Conservation (phyloP, 37 sponge, comb jelly and placozoan genomes). For the Beroe forskalii region DNA sequence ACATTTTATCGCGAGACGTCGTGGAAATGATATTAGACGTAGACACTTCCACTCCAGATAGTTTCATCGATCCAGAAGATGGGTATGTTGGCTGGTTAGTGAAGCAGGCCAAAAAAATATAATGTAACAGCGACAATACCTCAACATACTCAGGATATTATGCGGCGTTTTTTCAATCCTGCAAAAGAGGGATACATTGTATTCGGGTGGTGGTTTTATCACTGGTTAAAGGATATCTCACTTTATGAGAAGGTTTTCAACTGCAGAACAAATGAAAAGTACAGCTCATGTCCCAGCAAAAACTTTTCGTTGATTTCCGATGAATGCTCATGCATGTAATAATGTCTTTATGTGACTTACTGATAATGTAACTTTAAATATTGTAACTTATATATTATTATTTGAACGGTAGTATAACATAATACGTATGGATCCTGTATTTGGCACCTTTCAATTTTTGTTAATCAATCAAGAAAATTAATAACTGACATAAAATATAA, state of each 20-base stretch:
- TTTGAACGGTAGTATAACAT: too few relatives aligned
- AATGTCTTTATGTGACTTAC: too few relatives aligned
- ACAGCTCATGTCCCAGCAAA: neutral
- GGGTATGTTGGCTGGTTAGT: constrained; percentile 21
- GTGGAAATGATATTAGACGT: neutral
- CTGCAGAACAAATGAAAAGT: neutral
- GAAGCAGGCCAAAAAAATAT: neutral
- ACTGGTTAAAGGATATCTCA: constrained; percentile 1
- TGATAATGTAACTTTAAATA: too few relatives aligned
- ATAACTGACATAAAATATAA: too few relatives aligned
- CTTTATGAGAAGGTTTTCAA: neutral
- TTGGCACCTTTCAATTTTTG: too few relatives aligned
- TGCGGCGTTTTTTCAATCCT: neutral
- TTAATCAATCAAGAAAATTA: too few relatives aligned
- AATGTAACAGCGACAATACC: neutral
- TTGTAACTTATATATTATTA: too few relatives aligned
- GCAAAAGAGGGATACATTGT: too few relatives aligned
- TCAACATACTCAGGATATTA: neutral
- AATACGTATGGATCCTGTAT: too few relatives aligned
- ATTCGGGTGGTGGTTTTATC: constrained; percentile 12
- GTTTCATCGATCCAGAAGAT: neutral
- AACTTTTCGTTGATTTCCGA: too few relatives aligned
- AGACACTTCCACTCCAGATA: neutral
- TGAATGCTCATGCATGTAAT: too few relatives aligned
- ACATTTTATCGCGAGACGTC: neutral